Base-by-base conservation (phyloP, 2,113 vertebrate genomes). In the Patagioenas fasciata region DNA sequence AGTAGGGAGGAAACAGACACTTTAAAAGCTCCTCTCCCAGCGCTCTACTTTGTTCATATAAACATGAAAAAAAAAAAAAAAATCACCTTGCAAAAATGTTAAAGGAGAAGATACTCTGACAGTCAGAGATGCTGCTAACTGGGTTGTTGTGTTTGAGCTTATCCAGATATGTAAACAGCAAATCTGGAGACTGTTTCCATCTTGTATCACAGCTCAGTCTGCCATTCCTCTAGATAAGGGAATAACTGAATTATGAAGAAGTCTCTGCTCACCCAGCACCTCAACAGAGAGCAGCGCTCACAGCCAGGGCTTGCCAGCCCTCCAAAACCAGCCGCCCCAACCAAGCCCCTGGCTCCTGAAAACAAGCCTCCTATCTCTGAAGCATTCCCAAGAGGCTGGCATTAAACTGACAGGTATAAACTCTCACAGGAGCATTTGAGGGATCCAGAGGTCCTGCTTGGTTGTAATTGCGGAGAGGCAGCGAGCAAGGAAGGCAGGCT, bases 21-120 rank as follows among this genome's bases (percentile, higher is more conserved):
- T 95, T 95, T 51, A 93, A 86, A 95, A 89, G 64, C 77, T 86
- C 81, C 48, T 88, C 80, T 93, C 88, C 31, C 40, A 13, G 32
- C 0, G 2, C 57, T 80, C 80, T 28, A 47, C 85, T 94, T 89
- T 92, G 88, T 95, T 95, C 69, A 28, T 18, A 34, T 61, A 73
- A 80, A 77, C 0, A 2, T 73, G 62, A 47, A 60, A 67, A 54
- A 47, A 67, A n/a, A n/a, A n/a, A n/a, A 58, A 67, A 54, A 77
- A 50, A 64, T 11, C 7, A 1, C 40, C 71, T 89, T 54, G 36
- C 31, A 69, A 79, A 94, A 85, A 47, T 1, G 3, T 77, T 66
- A 25, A 1, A 34, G 24, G 56, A 87, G 78, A 69, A 79, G 53
- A 31, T 48, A 50, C 14, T 21, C 56, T 94, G 85, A 85, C 80